Evolutionary conservation across 2,113 vertebrate species (phyloP), one percentile per base, ranked within the genome.

Genomic region (Python bivittatus): DNA sequence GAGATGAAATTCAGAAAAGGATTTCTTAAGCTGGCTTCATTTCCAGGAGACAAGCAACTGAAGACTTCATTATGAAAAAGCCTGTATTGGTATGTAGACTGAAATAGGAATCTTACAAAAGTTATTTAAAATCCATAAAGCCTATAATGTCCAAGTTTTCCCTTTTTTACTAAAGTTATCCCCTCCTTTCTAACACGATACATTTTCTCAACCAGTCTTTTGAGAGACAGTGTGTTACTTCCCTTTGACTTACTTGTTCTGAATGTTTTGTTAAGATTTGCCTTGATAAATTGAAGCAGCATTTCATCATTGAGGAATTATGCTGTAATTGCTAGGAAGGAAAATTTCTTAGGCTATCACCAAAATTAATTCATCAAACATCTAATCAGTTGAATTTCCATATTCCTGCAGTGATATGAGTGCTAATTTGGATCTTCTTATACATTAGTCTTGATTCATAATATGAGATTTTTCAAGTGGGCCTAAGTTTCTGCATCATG

Each of bases 341-440:
- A n/a, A 91, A 27, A 86, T 86, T 61, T 91, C 90, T 25, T 29
- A 64, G 84, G 56, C 84, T 57, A 84, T 85, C 84, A 86, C n/a
- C 57, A 52, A 91, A 86, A 91, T 91, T 86, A 85, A 58, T 91
- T 91, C 44, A 86, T 91, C 90, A 91, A 61, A 33, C 90, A 91
- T 60, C 83, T 86, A 91, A 91, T 91, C 90, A 91, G 90, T 38
- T 86, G 42, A 86, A 91, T 64, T 86, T 22, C 84, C 83, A 91
- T 52, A 60, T 57, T 91, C 84, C 90, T 91, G 57, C 57, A 22
- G 42, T 86, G 90, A 91, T 64, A 54, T 20, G 58, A 91, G 84
- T 83, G 57, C 83, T 86, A 91, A 86, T 91, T 91, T 91, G 57
- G 29, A 86, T 58, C 10, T 44, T 61, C 54, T 85, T 52, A 27